Evolutionary conservation across 2,888 invertebrate genomes (phyloP).

Genomic region (Heliconius hortense): DNA sequence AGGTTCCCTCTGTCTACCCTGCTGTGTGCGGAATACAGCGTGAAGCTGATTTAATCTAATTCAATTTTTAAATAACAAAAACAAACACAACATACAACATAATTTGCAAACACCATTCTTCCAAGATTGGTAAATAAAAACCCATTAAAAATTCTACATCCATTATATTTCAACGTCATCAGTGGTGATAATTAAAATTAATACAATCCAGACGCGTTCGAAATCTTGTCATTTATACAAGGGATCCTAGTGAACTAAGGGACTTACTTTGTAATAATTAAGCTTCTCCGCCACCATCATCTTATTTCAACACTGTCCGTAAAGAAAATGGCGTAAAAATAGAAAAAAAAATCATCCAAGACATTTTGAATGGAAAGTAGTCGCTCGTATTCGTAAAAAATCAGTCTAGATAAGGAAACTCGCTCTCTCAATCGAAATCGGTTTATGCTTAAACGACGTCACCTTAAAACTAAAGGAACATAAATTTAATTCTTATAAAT

Average conservation of each 20-base stretch:
- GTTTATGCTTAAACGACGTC: constrained; percentile 53
- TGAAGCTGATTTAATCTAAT: too few relatives aligned
- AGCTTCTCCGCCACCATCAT: constrained; percentile 48
- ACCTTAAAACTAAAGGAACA: constrained; percentile 60
- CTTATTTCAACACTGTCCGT: constrained; percentile 36
- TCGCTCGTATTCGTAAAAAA: constrained; percentile 54
- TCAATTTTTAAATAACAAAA: too few relatives aligned
- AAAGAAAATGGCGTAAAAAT: constrained; percentile 31
- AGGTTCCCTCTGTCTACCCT: too few relatives aligned
- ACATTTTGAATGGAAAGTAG: constrained; percentile 47
- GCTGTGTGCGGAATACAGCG: too few relatives aligned
- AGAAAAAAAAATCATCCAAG: constrained; percentile 44
- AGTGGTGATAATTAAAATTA: constrained; percentile 75
- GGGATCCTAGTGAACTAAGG: constrained; percentile 48
- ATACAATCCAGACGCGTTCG: constrained; percentile 57
- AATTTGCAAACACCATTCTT: background rate
- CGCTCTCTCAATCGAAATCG: constrained; percentile 57
- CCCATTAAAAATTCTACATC: constrained; percentile 73
- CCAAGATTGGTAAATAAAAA: constrained; percentile 58
- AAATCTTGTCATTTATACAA: constrained; percentile 56
- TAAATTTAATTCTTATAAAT: constrained; percentile 51
- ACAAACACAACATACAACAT: background rate
- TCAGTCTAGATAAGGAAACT: constrained; percentile 72
- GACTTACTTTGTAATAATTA: constrained; percentile 54
- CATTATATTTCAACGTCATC: constrained; percentile 79